Conservation (phyloP, 1,140 invertebrate species). For the Kradibia gibbosae region DNA sequence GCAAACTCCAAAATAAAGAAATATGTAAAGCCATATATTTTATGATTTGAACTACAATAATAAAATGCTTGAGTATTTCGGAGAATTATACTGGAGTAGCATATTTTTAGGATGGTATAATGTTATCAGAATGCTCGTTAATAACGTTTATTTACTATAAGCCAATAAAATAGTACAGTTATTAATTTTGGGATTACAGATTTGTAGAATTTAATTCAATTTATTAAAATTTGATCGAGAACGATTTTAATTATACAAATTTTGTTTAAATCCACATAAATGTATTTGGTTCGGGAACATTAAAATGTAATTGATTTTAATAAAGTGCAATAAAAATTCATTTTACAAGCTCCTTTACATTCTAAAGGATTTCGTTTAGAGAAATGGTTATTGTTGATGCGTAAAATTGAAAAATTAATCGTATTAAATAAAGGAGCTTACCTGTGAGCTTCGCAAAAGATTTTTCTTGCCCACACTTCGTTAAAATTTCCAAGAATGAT, state of each 20-base stretch:
- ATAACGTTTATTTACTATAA: neutral
- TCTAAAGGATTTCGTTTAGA: slow-evolving; percentile 3
- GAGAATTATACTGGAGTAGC: neutral
- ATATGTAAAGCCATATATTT: neutral
- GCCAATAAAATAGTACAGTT: neutral
- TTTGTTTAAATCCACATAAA: no score
- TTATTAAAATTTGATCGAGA: no score
- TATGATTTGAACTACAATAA: neutral
- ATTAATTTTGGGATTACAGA: neutral
- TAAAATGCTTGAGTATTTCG: neutral
- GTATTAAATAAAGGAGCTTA: slow-evolving; percentile 62
- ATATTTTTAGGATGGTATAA: neutral
- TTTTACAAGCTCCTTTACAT: neutral
- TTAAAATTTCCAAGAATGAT: slow-evolving; percentile 98
- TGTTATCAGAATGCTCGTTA: no score
- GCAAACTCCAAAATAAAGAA: neutral
- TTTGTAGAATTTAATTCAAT: neutral
- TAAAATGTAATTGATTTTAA: no score
- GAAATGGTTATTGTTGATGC: slow-evolving; percentile 2
- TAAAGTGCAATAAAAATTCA: neutral
- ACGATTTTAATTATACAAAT: no score
- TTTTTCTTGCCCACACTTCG: slow-evolving; percentile 91
- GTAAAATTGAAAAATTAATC: slow-evolving; percentile 44
- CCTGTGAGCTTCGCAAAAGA: slow-evolving; percentile 95
- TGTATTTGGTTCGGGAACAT: no score